These are phyloP conservation scores for Pimephales promelas DNA, from an alignment of 2,113 vertebrate species.

Conservation along the genomic window DNA sequence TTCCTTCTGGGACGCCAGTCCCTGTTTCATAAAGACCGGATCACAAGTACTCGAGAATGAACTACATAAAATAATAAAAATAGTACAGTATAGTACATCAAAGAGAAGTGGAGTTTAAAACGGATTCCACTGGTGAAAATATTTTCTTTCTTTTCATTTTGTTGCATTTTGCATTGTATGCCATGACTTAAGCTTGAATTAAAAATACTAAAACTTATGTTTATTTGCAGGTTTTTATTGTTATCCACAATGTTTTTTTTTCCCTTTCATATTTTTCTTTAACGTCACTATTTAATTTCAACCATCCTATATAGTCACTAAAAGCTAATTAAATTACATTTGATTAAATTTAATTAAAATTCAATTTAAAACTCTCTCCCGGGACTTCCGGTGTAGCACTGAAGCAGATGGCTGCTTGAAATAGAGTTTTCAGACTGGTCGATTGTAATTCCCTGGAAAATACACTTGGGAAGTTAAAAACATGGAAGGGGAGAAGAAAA, in stretches of 20 bases:
- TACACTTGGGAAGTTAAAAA: too few relatives aligned
- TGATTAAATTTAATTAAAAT: neutral
- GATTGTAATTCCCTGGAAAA: too few relatives aligned
- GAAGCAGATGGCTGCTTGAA: too few relatives aligned
- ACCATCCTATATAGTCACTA: neutral
- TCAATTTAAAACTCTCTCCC: too few relatives aligned
- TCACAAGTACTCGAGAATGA: neutral
- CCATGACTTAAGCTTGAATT: neutral
- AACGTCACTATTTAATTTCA: neutral
- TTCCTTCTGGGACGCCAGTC: conserved; percentile 38
- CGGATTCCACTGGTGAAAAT: neutral
- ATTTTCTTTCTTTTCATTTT: neutral
- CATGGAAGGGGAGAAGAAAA: too few relatives aligned
- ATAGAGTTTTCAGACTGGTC: too few relatives aligned
- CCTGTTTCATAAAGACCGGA: neutral
- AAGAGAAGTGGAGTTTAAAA: neutral
- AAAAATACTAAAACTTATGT: neutral
- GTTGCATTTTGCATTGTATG: neutral
- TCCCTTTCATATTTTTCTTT: neutral
- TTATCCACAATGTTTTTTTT: too few relatives aligned
- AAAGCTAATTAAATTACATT: neutral
- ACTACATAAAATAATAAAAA: neutral
- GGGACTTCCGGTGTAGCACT: too few relatives aligned
- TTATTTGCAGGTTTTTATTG: neutral
- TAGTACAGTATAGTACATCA: neutral